phyloP scores from a whole-genome alignment of 2,888 invertebrate genomes.

The Vanessa cardui region DNA sequence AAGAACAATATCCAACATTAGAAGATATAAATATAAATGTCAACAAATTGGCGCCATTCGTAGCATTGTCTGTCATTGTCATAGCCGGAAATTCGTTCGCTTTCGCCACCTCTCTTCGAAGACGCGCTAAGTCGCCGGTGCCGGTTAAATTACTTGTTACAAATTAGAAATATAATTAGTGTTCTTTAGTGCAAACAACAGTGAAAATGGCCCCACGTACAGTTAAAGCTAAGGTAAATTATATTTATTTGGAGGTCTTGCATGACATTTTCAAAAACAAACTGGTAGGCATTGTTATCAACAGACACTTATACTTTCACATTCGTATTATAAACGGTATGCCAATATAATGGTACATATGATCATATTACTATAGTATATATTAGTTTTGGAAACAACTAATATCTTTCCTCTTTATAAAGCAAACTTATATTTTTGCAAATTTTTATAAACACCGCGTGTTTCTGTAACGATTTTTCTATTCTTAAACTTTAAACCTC shows the following conservation, averaged over 20 bases:
- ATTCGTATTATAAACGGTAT: constrained; percentile 40
- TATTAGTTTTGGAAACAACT: neutral
- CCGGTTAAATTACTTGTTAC: constrained; percentile 42
- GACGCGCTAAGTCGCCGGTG: constrained; percentile 47
- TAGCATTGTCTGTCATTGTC: constrained; percentile 68
- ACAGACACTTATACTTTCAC: constrained; percentile 38
- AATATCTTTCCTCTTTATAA: neutral
- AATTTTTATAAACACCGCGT: constrained; percentile 21
- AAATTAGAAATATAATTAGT: constrained; percentile 39
- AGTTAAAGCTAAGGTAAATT: constrained; percentile 69
- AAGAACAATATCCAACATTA: constrained; percentile 16
- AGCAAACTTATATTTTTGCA: neutral
- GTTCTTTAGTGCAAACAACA: constrained; percentile 44
- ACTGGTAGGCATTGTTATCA: constrained; percentile 62
- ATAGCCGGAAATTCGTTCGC: constrained; percentile 70
- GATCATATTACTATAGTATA: neutral
- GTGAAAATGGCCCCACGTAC: constrained; percentile 70
- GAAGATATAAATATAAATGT: constrained; percentile 15
- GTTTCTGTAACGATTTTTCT: constrained; percentile 10
- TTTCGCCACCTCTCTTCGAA: constrained; percentile 50
- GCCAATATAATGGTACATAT: constrained; percentile 3
- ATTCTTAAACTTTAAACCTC: neutral
- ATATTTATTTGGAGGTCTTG: constrained; percentile 28
- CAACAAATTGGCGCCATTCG: constrained; percentile 64
- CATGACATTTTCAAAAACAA: constrained; percentile 43